Base-by-base conservation (phyloP, 2,888 invertebrate species). In the Sarcophaga carnaria region DNA sequence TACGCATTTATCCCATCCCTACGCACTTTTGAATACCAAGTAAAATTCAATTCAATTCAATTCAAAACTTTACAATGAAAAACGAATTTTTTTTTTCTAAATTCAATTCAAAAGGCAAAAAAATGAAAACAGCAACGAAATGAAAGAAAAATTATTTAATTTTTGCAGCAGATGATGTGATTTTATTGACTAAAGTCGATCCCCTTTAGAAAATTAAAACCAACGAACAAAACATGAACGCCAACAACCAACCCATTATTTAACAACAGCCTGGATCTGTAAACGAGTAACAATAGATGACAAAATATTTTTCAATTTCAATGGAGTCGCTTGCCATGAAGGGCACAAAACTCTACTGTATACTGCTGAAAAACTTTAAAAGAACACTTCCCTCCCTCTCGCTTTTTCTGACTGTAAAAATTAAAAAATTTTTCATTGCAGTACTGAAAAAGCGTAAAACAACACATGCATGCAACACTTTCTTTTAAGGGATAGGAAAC, bases 21-120 rank as follows among this genome's bases (percentile, higher is more conserved):
- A 54, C 47, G 27, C 63, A 70, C 20, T 71, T 66, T 71, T 59
- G 12, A 63, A 78, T 22, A 81, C 20, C 70, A 77, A 80, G 78
- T 83, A 78, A 76, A 80, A 87, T 80, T 86, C 83, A 86, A 81
- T 86, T 86, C 83, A 86, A 80, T 86, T 86, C 74, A 77, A 86
- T 78, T 84, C 70, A 75, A 12, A 47, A 80, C 14, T 85, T 75
- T 80, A 87, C 77, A 84, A 87, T 84, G 14, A 85, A 64, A 62
- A 64, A 71, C 1, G 64, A 71, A 77, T 66, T 62, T 0, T 77
- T 81, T 77, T 81, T n/a, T 71, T 75, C 76, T 79, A 63, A 82
- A 66, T n/a, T 54, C 64, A 82, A 79, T 79, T 63, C 63, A 75
- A 70, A 77, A 69, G 11, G 20, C 25, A 4, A 25, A 54, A 66